Evolutionary conservation across 23 tunicate species (phyloP).

Genomic region (Trididemnum clinides): DNA sequence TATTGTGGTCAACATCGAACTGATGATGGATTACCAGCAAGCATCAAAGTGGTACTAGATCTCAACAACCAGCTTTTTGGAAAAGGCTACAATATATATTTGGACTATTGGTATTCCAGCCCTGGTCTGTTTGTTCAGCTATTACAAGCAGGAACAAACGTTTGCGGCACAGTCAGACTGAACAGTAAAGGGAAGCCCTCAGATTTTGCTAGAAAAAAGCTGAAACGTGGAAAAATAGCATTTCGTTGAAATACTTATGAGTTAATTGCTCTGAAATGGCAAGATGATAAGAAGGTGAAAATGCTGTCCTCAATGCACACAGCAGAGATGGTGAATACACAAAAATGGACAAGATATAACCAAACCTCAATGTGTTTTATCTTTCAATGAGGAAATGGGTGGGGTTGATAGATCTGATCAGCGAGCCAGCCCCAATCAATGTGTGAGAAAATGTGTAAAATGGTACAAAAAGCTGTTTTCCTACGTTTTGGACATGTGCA

Average conservation of each 20-base stretch:
- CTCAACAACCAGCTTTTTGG: conserved; percentile 6
- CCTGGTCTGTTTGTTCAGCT: conserved; percentile 12
- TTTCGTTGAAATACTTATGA: background rate
- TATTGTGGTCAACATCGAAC: background rate
- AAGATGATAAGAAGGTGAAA: conserved; percentile 9
- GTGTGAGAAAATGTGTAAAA: conserved; percentile 16
- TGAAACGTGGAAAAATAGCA: conserved; percentile 5
- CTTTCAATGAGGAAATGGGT: conserved; percentile 17
- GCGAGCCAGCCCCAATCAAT: background rate
- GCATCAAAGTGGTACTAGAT: conserved; percentile 19
- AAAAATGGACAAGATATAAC: background rate
- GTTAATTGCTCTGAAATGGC: conserved; percentile 4
- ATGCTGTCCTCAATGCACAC: conserved; percentile 22
- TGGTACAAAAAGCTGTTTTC: conserved; percentile 15
- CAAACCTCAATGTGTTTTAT: conserved; percentile 8
- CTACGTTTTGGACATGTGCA: background rate
- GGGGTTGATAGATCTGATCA: conserved; percentile 21
- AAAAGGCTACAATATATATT: conserved; percentile 9
- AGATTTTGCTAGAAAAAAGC: background rate
- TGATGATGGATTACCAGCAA: conserved; percentile 3
- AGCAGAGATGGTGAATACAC: conserved; percentile 9
- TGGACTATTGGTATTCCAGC: conserved; percentile 7
- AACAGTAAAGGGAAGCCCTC: background rate
- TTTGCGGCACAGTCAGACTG: conserved; percentile 27
- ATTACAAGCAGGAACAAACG: conserved; percentile 1